These are phyloP conservation scores for Centroberyx gerrardi DNA, from an alignment of 2,797 vertebrate genomes.

Conservation along the genomic window DNA sequence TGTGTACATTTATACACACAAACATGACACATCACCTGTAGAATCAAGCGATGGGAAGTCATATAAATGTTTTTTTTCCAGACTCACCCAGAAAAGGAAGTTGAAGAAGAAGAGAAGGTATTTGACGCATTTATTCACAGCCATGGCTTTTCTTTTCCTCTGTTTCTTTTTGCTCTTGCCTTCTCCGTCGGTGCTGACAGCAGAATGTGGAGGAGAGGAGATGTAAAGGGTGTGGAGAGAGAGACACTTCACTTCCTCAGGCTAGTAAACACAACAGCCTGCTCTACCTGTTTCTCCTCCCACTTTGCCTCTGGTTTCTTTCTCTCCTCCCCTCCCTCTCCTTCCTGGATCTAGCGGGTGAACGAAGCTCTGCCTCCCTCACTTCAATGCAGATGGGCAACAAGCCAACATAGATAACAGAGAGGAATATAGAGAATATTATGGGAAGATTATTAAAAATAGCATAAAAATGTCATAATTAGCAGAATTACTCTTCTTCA, in stretches of 20 bases:
- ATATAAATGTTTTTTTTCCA: too few relatives aligned
- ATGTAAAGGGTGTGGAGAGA: background rate
- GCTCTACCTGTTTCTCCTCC: constrained; percentile 37
- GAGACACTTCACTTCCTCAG: background rate
- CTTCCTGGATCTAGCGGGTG: background rate
- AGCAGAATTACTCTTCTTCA: too few relatives aligned
- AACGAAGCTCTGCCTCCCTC: too few relatives aligned
- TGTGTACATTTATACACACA: too few relatives aligned
- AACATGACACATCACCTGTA: too few relatives aligned
- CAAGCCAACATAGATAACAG: too few relatives aligned
- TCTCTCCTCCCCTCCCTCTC: background rate
- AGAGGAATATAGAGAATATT: too few relatives aligned
- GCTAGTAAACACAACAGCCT: constrained; percentile 3
- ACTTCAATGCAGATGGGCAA: too few relatives aligned
- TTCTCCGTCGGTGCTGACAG: background rate
- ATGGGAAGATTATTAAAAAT: too few relatives aligned
- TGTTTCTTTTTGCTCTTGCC: background rate
- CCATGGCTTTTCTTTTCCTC: constrained; percentile 61
- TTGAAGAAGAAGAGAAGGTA: constrained; percentile 82
- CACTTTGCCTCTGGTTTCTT: background rate
- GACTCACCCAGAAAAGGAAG: constrained; percentile 83
- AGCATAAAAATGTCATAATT: too few relatives aligned
- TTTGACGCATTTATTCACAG: constrained; percentile 80
- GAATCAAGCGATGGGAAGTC: too few relatives aligned
- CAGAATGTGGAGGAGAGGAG: background rate